phyloP scores from a whole-genome alignment of 1,140 invertebrate species.

The Macrostomum lignano region DNA sequence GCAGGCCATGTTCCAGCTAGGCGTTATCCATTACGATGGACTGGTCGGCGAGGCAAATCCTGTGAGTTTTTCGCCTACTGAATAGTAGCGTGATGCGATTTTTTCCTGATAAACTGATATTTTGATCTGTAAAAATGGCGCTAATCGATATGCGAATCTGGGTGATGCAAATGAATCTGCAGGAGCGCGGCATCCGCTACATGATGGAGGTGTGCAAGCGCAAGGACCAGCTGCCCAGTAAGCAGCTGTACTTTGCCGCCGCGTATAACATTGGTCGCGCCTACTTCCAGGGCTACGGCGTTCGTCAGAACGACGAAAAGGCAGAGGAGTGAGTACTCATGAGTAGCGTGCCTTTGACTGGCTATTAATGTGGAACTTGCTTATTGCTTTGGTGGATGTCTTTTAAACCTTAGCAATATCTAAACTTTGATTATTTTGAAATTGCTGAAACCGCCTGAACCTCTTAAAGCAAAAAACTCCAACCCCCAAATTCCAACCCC shows the following conservation, averaged over 20 bases:
- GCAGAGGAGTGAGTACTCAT: conserved; percentile 17
- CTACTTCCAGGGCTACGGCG: conserved; percentile 23
- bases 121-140: not conserved
- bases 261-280: conserved; percentile 22
- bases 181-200: conserved; percentile 16
- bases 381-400: no score
- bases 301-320: conserved; percentile 16
- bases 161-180: conserved; percentile 6
- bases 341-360: not conserved
- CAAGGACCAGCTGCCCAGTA: conserved; percentile 9
- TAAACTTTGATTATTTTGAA: no score
- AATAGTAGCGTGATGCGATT: not conserved
- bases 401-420: no score
- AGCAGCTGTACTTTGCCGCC: conserved; percentile 15
- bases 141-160: conserved; percentile 1
- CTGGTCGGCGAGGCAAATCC: conserved; percentile 13
- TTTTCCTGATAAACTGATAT: conserved; percentile 2
- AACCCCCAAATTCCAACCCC: not conserved
- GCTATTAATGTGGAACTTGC: conserved; percentile 2
- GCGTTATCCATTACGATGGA: conserved; percentile 22
- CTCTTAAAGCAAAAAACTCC: not conserved
- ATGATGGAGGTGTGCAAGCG: conserved; percentile 14
- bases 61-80: conserved; percentile 10
- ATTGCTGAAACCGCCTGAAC: no score
- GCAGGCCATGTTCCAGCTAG: conserved; percentile 20